Percentiles rank a stretch among this genome's conserved stretches.
Evolutionary conservation across 1,140 invertebrate species (phyloP).

Genomic region (Carcinoscorpius rotundicauda): DNA sequence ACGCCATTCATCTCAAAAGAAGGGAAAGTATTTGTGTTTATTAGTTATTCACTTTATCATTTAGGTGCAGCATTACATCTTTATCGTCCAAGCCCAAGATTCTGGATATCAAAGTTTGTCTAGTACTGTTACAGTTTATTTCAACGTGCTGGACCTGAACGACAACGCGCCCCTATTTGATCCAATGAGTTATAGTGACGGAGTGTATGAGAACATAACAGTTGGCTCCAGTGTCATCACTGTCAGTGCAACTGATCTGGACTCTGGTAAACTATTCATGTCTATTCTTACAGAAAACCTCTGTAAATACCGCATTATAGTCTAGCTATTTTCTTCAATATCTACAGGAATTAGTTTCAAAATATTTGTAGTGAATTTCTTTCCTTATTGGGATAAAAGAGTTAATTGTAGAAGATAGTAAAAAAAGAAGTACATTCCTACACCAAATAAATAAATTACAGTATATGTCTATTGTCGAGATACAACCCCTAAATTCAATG

Average conservation of each 20-base stretch:
- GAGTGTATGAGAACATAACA: constrained; percentile 73
- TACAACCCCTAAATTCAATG: too few species aligned
- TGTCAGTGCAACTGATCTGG: constrained; percentile 76
- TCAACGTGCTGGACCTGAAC: constrained; percentile 87
- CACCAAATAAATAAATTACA: too few species aligned
- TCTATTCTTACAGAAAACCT: not conserved
- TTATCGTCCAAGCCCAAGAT: constrained; percentile 84
- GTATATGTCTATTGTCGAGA: too few species aligned
- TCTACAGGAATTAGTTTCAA: too few species aligned
- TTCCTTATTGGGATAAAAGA: too few species aligned
- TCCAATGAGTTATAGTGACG: constrained; percentile 72
- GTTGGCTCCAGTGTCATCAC: constrained; percentile 62
- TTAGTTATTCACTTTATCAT: constrained; percentile 13
- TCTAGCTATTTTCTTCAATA: not conserved
- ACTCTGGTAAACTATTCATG: constrained; percentile 53
- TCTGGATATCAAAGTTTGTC: constrained; percentile 74
- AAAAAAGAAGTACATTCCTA: too few species aligned
- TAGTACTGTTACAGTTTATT: constrained; percentile 78
- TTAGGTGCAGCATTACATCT: constrained; percentile 84
- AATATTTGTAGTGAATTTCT: too few species aligned
- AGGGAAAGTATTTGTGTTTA: too few species aligned
- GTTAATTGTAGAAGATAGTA: too few species aligned
- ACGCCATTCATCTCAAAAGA: too few species aligned
- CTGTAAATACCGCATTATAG: not conserved
- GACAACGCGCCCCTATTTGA: constrained; percentile 90